Evolutionary conservation across 2,888 invertebrate species (phyloP), one percentile per base, ranked within the genome.

Genomic region (Crepidodera aurea): DNA sequence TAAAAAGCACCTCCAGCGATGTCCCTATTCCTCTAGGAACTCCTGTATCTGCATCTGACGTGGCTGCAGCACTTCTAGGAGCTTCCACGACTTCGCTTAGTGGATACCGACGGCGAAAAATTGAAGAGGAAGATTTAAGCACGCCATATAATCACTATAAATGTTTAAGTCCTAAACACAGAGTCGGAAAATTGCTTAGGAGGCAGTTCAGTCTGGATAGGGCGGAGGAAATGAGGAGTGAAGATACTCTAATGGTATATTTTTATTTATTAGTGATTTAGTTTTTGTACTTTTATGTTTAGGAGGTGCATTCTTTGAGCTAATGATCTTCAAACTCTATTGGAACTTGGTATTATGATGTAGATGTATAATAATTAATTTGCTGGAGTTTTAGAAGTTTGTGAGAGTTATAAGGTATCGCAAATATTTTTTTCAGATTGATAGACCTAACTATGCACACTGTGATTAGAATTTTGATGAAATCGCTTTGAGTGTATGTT

Each of bases 71-170:
- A 0, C 75, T 85, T 10, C 76, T 85, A 1, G 85, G 84, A 1
- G 83, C 84, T 1, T 84, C 85, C 0, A 83, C 84, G 1, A 83
- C 80, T 37, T 84, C 85, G 0, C 73, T 85, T 7, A 77, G 80
- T 59, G 79, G 81, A 32, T 79, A 79, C 56, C 65, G 82, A 63
- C 71, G 79, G 37, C 71, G 79, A 37, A 75, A 77, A 40, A 84
- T 85, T 16, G 83, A 85, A 51, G 84, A 85, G 69, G 84, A 84
- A 71, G 91, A 90, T 73, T 83, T 90, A 46, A 90, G 90, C 77
- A 88, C 88, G 0, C 89, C 90, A 1, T 92, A 91, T 78, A 88
- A 89, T 75, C 89, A 90, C 69, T 91, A 91, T 80, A 87, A 89
- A 77, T 90, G 88, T 75, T 82, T 88, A 16, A 88, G 88, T 72